A percentile compares a stretch with the other conserved stretches of the same genome.
phyloP scores from a whole-genome alignment of 2,113 vertebrate species.

The Nycticryphes semicollaris region DNA sequence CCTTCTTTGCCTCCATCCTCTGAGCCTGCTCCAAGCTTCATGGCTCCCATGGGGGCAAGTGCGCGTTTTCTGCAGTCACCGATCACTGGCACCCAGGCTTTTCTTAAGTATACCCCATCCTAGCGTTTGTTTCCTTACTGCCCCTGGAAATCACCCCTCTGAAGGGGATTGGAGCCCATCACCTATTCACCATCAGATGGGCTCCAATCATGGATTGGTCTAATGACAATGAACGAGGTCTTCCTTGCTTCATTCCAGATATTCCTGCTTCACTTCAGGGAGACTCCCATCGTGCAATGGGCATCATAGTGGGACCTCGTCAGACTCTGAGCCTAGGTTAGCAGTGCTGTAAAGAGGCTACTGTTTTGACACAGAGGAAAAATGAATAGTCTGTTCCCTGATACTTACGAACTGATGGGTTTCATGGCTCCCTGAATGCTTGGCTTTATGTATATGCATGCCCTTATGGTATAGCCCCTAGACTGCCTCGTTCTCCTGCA shows the following conservation, averaged over 20 bases:
- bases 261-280: not conserved
- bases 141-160: not conserved
- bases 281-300: not conserved
- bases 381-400: not conserved
- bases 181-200: not conserved
- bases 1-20: not conserved
- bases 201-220: not conserved
- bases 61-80: not conserved
- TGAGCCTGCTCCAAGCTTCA: not conserved
- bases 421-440: not conserved
- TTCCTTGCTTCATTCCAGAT: not conserved
- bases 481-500: not conserved
- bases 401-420: not conserved
- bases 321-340: not conserved
- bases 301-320: not conserved
- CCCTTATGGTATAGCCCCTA: not conserved
- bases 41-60: not conserved
- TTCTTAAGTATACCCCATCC: not conserved
- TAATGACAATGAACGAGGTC: not conserved
- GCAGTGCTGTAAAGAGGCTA: not conserved
- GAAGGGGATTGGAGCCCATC: not conserved
- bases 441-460: not conserved
- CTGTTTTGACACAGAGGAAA: not conserved
- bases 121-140: not conserved
- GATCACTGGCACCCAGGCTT: not conserved